A percentile compares a stretch with the other conserved stretches of the same genome.
phyloP scores from a whole-genome alignment of 1,140 invertebrate species.

The Rhyzopertha dominica region DNA sequence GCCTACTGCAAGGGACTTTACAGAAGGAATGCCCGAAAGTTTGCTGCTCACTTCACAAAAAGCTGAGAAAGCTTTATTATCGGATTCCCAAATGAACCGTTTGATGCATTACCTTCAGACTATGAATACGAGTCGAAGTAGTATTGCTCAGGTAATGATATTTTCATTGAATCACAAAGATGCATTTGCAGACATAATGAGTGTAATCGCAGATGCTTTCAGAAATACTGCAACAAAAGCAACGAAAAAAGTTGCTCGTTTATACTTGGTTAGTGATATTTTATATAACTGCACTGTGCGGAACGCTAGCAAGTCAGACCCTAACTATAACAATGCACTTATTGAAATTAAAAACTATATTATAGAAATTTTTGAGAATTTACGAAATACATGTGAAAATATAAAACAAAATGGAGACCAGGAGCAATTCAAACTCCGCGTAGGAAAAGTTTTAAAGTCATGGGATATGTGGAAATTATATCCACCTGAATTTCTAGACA shows the following conservation, averaged over 20 bases:
- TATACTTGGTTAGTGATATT: conserved; percentile 95
- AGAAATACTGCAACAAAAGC: conserved; percentile 74
- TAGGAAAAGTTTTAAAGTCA: conserved; percentile 85
- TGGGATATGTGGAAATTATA: conserved; percentile 98
- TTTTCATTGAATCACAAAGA: conserved; percentile 97
- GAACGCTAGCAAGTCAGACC: conserved; percentile 48
- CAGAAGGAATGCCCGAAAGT: conserved; percentile 81
- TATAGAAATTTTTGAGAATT: conserved; percentile 75
- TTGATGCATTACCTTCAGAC: conserved; percentile 85
- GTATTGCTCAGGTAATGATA: conserved; percentile 91
- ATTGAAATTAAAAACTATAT: conserved; percentile 78
- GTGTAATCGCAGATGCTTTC: conserved; percentile 80
- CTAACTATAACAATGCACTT: background rate
- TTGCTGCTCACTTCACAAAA: conserved; percentile 51
- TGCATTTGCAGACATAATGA: conserved; percentile 90
- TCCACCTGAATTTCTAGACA: conserved; percentile 84
- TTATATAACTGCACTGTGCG: conserved; percentile 90
- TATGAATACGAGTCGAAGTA: conserved; percentile 74
- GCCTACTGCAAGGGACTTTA: conserved; percentile 86
- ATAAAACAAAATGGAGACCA: conserved; percentile 83
- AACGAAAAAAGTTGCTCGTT: conserved; percentile 84
- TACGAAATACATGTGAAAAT: conserved; percentile 67
- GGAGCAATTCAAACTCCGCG: conserved; percentile 88
- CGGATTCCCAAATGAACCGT: conserved; percentile 57
- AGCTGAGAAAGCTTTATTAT: conserved; percentile 20